A percentile compares a stretch with the other conserved stretches of the same genome.
Evolutionary conservation across 2,888 invertebrate species (phyloP).

Genomic region (Macaria liturata): DNA sequence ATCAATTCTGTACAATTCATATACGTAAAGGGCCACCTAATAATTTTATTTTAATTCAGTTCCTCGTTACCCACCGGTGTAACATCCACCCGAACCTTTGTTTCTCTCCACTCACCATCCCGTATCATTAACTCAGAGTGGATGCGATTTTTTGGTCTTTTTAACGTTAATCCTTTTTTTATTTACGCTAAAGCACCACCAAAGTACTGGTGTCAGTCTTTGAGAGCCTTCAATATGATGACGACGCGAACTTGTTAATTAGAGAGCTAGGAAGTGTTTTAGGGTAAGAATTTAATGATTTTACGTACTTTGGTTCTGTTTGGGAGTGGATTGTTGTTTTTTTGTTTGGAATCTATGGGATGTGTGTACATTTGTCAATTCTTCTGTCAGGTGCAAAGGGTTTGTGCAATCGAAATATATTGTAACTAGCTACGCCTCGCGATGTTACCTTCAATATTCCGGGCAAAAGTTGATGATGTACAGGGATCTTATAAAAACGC

Average conservation of each 20-base stretch:
- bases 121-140: constrained; percentile 83
- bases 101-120: constrained; percentile 78
- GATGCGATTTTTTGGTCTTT: constrained; percentile 75
- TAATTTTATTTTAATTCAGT: no score
- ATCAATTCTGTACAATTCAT: no score
- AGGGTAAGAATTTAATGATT: constrained; percentile 7
- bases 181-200: constrained; percentile 62
- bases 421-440: no score
- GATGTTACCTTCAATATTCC: no score
- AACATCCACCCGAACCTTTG: constrained; percentile 64
- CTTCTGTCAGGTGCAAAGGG: not conserved
- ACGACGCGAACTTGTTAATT: constrained; percentile 59
- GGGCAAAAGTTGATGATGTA: no score
- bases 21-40: no score
- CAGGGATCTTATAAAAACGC: no score
- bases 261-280: constrained; percentile 29
- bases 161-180: constrained; percentile 78
- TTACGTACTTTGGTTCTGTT: not conserved
- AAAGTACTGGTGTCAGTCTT: constrained; percentile 63
- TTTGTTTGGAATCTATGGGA: not conserved
- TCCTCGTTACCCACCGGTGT: constrained; percentile 53
- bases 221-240: constrained; percentile 61
- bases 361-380: not conserved
- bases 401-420: not conserved
- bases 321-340: not conserved